Evolutionary conservation across 1,140 invertebrate genomes (phyloP), one percentile per base, ranked within the genome.

Genomic region (Ditylenchus dipsaci): DNA sequence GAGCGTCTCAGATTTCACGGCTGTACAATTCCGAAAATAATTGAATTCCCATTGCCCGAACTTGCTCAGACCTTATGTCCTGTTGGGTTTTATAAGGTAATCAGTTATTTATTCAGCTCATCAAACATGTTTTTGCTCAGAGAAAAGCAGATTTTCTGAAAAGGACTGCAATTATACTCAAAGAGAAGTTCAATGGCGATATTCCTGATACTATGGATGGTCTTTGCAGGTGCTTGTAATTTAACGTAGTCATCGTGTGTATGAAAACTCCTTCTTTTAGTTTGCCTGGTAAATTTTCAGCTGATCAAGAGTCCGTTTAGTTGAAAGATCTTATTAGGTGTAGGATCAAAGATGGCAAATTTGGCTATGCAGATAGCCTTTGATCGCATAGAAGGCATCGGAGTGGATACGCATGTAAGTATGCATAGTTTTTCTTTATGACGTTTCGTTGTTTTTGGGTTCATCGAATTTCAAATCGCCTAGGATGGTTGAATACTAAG

Each of bases 291-390:
- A 53, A 53, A 53, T 19, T 53, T 53, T 53, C 3, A 53, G 3
- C 15, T 26, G 1, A 53, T 21, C 15, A 21, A 26, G 45, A 63
- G n/a, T n/a, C n/a, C n/a, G n/a, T n/a, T n/a, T n/a, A n/a, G n/a
- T n/a, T n/a, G 33, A 38, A 5, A 38, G 11, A 38, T 38, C 3
- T 5, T 38, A 38, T 38, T 38, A 38, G 77, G 77, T 19, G 67
- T 79, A 26, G 77, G 73, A n/a, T 65, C 66, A 27, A 76, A 76
- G 60, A 79, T 79, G 58, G 63, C 61, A 27, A 69, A 77, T 67
- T 73, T 77, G 49, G 65, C 67, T 11, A 21, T 77, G 66, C 38
- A 67, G 30, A 73, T 74, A 21, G 62, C 74, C 30, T 76, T 77
- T 57, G 60, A 75, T 58, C n/a, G 30, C 21, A 30, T 23, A 7